phyloP scores from a whole-genome alignment of 2,888 invertebrate species.

The Tillus elongatus region DNA sequence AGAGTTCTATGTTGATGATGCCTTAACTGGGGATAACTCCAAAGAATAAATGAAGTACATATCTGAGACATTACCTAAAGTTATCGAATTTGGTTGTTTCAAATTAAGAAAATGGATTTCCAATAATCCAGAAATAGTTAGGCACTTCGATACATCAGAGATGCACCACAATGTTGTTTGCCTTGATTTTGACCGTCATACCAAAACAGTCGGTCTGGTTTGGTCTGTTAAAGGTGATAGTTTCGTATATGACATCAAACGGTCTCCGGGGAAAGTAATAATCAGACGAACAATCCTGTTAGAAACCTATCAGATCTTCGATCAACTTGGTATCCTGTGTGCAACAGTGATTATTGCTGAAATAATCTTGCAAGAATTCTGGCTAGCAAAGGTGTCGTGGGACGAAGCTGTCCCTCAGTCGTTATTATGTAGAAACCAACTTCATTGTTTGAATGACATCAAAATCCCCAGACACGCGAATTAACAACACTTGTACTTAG shows the following conservation, averaged over 20 bases:
- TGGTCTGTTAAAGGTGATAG: slow-evolving; percentile 10
- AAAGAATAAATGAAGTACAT: slow-evolving; percentile 8
- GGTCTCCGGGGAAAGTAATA: background rate
- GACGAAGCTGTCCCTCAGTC: slow-evolving; percentile 16
- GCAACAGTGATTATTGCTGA: slow-evolving; percentile 16
- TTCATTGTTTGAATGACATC: background rate
- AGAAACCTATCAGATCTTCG: slow-evolving; percentile 14
- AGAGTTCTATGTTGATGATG: slow-evolving; percentile 22
- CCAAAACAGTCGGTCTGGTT: slow-evolving; percentile 13
- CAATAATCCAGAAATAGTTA: slow-evolving; percentile 13
- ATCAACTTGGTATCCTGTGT: slow-evolving; percentile 17
- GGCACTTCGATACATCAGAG: background rate
- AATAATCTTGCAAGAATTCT: slow-evolving; percentile 17
- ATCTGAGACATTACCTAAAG: slow-evolving; percentile 7
- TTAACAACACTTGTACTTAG: too few species aligned
- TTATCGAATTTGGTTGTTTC: slow-evolving; percentile 13
- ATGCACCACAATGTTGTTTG: background rate
- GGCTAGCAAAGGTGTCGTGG: slow-evolving; percentile 16
- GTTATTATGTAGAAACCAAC: background rate
- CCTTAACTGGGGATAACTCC: slow-evolving; percentile 14
- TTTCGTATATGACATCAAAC: slow-evolving; percentile 6
- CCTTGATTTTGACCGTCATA: slow-evolving; percentile 1
- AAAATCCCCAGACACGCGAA: slow-evolving; percentile 1
- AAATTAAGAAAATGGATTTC: slow-evolving; percentile 18
- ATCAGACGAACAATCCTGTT: slow-evolving; percentile 13